Evolutionary conservation across 2,888 invertebrate genomes (phyloP), one percentile per base, ranked within the genome.

Genomic region (Bhutanitis thaidina): DNA sequence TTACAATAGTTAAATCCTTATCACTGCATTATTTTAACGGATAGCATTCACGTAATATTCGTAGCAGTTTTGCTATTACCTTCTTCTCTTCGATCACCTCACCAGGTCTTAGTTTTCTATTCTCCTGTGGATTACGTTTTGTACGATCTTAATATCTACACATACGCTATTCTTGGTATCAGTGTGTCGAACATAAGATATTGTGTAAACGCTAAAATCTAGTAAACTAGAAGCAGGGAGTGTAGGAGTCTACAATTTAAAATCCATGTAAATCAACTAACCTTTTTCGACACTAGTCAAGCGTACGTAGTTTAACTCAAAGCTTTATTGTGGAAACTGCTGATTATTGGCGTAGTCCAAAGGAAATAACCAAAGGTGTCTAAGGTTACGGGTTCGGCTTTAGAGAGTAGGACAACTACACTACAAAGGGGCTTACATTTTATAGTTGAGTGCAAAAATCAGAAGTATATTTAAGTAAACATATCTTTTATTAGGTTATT

Each of bases 41-140:
- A 78, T 79, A 88, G 86, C 88, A 89, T 88, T 85, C 86, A 86
- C 74, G 77, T 73, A 78, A 75, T 71, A 68, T 69, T 78, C 74
- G 75, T 77, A 80, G 77, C 78, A 69, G 73, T 74, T 68, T 78
- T 73, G 70, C 74, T 80, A 79, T 95, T 95, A 97, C 97, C 97
- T 96, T 96, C 92, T 95, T 96, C 83, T 97, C 97, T 91, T 96
- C 96, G 90, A 96, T 90, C 90, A 97, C 94, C 93, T 97, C 97
- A 90, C 97, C 97, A 69, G 97, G 97, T 81, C 97, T 96, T 90
- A 97, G 95, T 93, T 96, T 95, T 91, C 95, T 95, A 94, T 94
- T 93, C 88, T 95, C 95, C 95, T 90, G 90, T 88, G 87, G 79
- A 89, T 89, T 88, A 83, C 71, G 83, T 78, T 83, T 88, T 86